Conservation (phyloP, 2,113 vertebrate species). For the Xenotilapia flavipinnis region DNA sequence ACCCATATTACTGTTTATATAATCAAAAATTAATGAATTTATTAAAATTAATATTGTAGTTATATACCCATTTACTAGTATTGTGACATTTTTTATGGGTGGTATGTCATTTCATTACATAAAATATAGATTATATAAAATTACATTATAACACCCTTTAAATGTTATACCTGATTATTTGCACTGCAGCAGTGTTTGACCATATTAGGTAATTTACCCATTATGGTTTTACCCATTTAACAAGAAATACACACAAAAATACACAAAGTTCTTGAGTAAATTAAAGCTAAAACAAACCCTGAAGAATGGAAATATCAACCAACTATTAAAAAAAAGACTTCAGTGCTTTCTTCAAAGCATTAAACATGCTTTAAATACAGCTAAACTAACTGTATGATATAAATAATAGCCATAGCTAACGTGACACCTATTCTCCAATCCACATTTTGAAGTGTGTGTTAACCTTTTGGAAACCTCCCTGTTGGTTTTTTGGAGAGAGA, state of each 20-base stretch:
- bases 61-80: not conserved
- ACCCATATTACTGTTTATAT: not conserved
- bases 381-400: not conserved
- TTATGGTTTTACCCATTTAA: not conserved
- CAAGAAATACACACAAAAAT: not conserved
- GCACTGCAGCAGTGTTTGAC: not conserved
- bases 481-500: not conserved
- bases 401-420: not conserved
- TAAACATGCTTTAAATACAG: not conserved
- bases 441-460: not conserved
- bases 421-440: not conserved
- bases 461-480: not conserved
- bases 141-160: fast-evolving
- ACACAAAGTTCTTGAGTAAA: not conserved
- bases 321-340: not conserved
- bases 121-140: not conserved
- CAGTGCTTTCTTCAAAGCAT: not conserved
- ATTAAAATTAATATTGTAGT: not conserved
- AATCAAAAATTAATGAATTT: fast-evolving
- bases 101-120: not conserved
- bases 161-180: not conserved
- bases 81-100: not conserved
- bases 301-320: not conserved
- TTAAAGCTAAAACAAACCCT: not conserved
- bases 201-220: not conserved